These are phyloP conservation scores for Penaeus indicus DNA, from an alignment of 1,140 invertebrate species.

Conservation along the genomic window DNA sequence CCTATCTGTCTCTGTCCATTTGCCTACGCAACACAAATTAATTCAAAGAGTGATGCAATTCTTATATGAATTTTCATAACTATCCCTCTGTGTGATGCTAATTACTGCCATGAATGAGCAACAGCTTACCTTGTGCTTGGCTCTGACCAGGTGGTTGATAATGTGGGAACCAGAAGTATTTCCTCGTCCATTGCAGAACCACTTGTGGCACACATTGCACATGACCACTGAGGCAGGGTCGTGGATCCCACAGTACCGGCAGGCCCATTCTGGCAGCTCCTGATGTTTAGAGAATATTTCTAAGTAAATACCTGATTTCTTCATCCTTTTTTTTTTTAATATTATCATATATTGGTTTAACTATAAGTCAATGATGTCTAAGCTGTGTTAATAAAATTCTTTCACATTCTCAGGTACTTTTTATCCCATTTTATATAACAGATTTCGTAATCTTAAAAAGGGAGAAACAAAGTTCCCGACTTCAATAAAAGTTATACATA, in stretches of 20 bases:
- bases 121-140: constrained; percentile 86
- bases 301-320: too few relatives aligned
- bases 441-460: neutral
- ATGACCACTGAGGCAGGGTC: constrained; percentile 97
- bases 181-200: constrained; percentile 99
- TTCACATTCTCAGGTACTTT: too few relatives aligned
- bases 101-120: neutral
- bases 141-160: constrained; percentile 97
- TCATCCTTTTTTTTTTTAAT: too few relatives aligned
- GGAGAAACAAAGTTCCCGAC: neutral
- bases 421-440: too few relatives aligned
- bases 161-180: constrained; percentile 99
- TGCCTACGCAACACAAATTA: too few relatives aligned
- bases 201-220: constrained; percentile 98
- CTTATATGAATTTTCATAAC: too few relatives aligned
- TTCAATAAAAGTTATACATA: neutral
- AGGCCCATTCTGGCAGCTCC: constrained; percentile 93
- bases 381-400: too few relatives aligned
- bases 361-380: too few relatives aligned
- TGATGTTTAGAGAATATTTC: constrained; percentile 68
- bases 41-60: too few relatives aligned
- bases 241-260: constrained; percentile 99
- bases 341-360: too few relatives aligned
- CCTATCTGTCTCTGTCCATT: too few relatives aligned
- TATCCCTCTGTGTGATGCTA: too few relatives aligned